A percentile compares a stretch with the other conserved stretches of the same genome.
phyloP scores from a whole-genome alignment of 2,113 vertebrate species.

The Urocolius indicus region DNA sequence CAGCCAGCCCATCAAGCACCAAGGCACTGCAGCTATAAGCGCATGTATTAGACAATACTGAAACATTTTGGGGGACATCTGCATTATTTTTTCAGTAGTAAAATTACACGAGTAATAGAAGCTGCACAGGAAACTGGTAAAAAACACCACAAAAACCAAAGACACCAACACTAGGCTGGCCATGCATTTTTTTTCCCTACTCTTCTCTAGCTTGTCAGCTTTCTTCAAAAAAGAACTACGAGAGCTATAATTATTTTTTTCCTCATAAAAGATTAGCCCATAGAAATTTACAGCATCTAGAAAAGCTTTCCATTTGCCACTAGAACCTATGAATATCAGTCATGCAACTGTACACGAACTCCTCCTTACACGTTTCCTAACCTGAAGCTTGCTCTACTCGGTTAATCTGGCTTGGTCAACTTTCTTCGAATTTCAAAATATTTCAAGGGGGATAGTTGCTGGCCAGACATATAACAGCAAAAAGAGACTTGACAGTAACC shows the following conservation, averaged over 20 bases:
- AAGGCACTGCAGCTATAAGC: no score
- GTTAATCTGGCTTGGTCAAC: background rate
- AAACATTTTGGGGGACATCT: background rate
- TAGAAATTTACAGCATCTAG: background rate
- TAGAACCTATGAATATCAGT: background rate
- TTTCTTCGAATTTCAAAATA: background rate
- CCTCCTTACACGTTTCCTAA: background rate
- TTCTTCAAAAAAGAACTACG: background rate
- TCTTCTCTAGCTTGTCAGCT: background rate
- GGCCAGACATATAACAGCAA: background rate
- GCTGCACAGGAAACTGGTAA: background rate
- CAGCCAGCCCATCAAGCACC: accelerated
- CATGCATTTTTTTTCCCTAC: accelerated
- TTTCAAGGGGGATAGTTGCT: background rate
- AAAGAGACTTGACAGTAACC: background rate
- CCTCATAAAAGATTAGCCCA: background rate
- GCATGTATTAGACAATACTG: no score
- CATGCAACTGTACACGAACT: background rate
- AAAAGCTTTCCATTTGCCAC: background rate
- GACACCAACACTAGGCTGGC: background rate
- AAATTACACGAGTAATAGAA: background rate
- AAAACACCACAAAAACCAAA: background rate
- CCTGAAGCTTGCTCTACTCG: background rate
- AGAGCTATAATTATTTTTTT: background rate
- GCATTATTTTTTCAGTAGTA: no score